A percentile compares a stretch with the other conserved stretches of the same genome.
These are phyloP conservation scores for Talpa occidentalis DNA, from an alignment of 2,113 vertebrate species.

Conservation along the genomic window DNA sequence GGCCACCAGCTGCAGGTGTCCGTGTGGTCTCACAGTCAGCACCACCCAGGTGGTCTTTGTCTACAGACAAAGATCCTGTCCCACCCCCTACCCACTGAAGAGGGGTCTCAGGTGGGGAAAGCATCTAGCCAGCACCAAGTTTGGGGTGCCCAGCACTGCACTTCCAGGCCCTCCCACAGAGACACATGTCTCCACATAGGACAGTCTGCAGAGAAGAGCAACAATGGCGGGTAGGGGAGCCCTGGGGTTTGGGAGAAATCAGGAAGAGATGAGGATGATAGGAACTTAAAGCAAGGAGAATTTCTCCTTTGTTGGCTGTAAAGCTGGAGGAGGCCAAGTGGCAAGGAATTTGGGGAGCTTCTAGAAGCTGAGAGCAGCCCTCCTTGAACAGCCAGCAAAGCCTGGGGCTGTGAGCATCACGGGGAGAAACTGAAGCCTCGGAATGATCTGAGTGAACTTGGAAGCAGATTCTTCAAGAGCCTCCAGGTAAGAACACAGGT, in stretches of 20 bases:
- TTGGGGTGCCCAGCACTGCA: neutral
- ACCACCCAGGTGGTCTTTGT: fast-evolving
- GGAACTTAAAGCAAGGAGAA: neutral
- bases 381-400: neutral
- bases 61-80: neutral
- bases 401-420: too few relatives aligned
- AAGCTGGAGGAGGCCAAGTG: neutral
- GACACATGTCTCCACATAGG: neutral
- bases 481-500: fast-evolving
- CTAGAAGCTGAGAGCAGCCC: neutral
- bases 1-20: too few relatives aligned
- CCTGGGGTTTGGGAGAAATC: neutral
- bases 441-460: neutral
- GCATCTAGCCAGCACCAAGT: neutral
- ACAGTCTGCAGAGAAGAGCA: neutral
- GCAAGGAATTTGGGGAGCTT: neutral
- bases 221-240: neutral
- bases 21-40: neutral
- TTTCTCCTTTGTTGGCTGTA: neutral
- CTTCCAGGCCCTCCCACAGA: neutral
- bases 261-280: neutral
- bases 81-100: neutral
- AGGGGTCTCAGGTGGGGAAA: neutral
- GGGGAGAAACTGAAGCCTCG: neutral
- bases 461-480: neutral